A percentile compares a stretch with the other conserved stretches of the same genome.
Conservation (phyloP, 2,113 vertebrate genomes). For the Nannospalax galili region DNA sequence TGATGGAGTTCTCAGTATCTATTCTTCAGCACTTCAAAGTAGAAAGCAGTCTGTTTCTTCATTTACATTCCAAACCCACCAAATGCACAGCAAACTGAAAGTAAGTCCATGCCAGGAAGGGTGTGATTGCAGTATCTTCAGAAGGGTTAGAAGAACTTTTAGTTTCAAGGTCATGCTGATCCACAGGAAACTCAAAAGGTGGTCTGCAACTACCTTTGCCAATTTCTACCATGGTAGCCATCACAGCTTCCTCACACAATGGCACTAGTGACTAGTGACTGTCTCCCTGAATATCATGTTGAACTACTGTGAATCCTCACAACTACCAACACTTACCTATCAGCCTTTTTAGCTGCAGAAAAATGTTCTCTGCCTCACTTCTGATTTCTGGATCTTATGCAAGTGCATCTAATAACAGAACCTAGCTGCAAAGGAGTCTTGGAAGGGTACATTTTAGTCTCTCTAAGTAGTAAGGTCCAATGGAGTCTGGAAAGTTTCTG, state of each 20-base stretch:
- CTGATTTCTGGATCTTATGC: background rate
- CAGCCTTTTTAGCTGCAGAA: background rate
- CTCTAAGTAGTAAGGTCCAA: background rate
- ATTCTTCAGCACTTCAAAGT: background rate
- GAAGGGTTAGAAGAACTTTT: background rate
- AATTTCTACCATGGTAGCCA: background rate
- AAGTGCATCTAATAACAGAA: background rate
- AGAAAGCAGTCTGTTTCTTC: background rate
- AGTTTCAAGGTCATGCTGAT: background rate
- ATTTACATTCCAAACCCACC: background rate
- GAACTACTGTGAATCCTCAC: background rate
- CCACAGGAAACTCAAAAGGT: background rate
- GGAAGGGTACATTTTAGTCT: background rate
- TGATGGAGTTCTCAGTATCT: background rate
- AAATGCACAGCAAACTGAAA: background rate
- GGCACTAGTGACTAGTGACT: background rate
- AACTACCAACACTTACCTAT: no score
- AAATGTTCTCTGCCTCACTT: background rate
- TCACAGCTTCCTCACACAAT: background rate
- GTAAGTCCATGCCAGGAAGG: background rate
- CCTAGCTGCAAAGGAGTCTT: constrained; percentile 54
- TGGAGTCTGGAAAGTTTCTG: background rate
- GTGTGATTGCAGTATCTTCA: background rate
- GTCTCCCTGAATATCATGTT: background rate
- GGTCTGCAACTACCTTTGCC: background rate